A percentile compares a stretch with the other conserved stretches of the same genome.
These are phyloP conservation scores for Oceanodroma leucorhoa DNA, from an alignment of 2,797 vertebrate genomes.

Conservation along the genomic window DNA sequence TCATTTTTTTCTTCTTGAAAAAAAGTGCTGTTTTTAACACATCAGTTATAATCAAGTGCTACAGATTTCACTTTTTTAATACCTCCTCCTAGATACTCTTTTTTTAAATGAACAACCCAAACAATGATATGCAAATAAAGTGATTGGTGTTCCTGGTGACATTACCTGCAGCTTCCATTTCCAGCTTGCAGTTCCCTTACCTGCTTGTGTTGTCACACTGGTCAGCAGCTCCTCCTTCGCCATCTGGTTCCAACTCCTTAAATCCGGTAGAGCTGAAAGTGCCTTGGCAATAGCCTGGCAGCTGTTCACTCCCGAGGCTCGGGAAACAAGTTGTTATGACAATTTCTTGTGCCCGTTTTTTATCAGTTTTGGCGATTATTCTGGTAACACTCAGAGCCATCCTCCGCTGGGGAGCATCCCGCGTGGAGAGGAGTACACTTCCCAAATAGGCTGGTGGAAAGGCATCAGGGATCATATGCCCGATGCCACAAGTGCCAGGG, in stretches of 20 bases:
- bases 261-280: neutral
- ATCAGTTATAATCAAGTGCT: neutral
- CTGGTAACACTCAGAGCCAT: neutral
- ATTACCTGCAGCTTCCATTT: neutral
- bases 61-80: neutral
- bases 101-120: neutral
- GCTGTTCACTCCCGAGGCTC: neutral
- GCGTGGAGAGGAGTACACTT: fast-evolving
- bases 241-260: neutral
- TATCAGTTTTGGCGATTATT: neutral
- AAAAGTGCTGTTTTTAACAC: neutral
- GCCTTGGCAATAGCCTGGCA: neutral
- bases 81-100: neutral
- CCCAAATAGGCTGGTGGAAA: neutral
- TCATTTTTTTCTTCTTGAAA: neutral
- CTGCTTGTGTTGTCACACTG: neutral
- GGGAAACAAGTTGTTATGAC: fast-evolving
- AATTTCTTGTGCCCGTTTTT: too few relatives aligned
- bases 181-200: neutral
- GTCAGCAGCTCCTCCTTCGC: neutral
- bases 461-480: neutral
- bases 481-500: neutral
- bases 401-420: neutral
- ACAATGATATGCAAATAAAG: neutral
- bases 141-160: neutral